phyloP scores from a whole-genome alignment of 2,888 invertebrate species.

The Rhimphoctona megacephalus region DNA sequence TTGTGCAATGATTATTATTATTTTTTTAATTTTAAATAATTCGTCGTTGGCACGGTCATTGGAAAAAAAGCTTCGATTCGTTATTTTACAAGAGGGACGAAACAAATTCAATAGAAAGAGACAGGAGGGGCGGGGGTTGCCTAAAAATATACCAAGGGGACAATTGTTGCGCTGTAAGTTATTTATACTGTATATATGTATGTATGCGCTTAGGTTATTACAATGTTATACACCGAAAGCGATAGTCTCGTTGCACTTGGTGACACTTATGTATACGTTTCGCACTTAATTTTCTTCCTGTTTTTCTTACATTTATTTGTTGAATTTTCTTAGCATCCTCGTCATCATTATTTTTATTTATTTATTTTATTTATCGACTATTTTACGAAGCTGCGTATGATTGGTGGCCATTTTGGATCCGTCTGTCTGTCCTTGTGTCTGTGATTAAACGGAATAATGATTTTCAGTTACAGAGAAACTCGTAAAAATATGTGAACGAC shows the following conservation, averaged over 20 bases:
- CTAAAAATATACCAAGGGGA: slow-evolving; percentile 62
- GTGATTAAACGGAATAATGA: slow-evolving; percentile 19
- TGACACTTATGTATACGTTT: slow-evolving; percentile 70
- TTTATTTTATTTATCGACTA: slow-evolving; percentile 34
- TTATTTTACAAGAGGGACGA: slow-evolving; percentile 31
- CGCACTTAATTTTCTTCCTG: slow-evolving; percentile 58
- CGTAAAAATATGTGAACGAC: slow-evolving; percentile 45
- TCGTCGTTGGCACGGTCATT: slow-evolving; percentile 61
- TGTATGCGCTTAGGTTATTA: slow-evolving; percentile 58
- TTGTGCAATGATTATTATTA: slow-evolving; percentile 11
- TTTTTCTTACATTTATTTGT: slow-evolving; percentile 40
- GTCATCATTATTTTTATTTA: slow-evolving; percentile 26
- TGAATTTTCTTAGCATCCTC: slow-evolving; percentile 31
- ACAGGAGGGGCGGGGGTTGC: not conserved
- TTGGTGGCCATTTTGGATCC: slow-evolving; percentile 18
- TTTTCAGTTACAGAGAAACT: slow-evolving; percentile 49
- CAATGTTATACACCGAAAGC: slow-evolving; percentile 82
- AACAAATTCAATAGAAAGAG: slow-evolving; percentile 1
- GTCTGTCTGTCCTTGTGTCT: slow-evolving; percentile 12
- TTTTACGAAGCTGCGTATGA: slow-evolving; percentile 47
- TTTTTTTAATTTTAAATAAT: slow-evolving; percentile 46
- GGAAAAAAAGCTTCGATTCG: slow-evolving; percentile 31
- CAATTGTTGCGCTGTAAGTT: slow-evolving; percentile 58
- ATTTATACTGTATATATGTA: slow-evolving; percentile 31
- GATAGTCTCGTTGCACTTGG: slow-evolving; percentile 80